phyloP scores from a whole-genome alignment of 1,140 invertebrate species.

The Archivesica marissinica region DNA sequence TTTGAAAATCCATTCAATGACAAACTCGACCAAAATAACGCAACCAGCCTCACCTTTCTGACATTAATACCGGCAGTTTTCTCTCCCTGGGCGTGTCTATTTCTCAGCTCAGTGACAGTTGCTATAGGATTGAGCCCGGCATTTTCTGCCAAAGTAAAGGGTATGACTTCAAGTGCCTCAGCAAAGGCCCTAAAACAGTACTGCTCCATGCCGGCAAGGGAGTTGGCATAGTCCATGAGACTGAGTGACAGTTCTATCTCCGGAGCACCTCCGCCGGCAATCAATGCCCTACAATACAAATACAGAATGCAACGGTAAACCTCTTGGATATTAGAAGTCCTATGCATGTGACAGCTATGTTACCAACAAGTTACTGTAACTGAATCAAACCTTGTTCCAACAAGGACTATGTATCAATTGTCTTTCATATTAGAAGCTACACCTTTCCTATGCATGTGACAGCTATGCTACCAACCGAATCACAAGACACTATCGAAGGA shows the following conservation, averaged over 20 bases:
- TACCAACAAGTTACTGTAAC: too few species aligned
- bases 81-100: conserved; percentile 94
- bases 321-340: too few species aligned
- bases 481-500: too few species aligned
- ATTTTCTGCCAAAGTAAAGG: conserved; percentile 99
- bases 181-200: conserved; percentile 97
- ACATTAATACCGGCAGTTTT: conserved; percentile 97
- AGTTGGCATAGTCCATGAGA: conserved; percentile 92
- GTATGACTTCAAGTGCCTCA: conserved; percentile 98
- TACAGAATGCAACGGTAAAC: neutral
- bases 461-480: too few species aligned
- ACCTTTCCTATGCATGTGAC: too few species aligned
- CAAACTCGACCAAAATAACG: too few species aligned
- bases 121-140: conserved; percentile 99
- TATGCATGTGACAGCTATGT: too few species aligned
- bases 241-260: conserved; percentile 97
- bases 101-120: conserved; percentile 98
- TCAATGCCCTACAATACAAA: conserved; percentile 87
- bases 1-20: too few species aligned
- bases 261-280: conserved; percentile 98
- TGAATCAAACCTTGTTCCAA: too few species aligned
- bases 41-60: conserved; percentile 86
- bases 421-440: too few species aligned
- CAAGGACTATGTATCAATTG: too few species aligned
- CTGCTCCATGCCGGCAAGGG: conserved; percentile 95